These are phyloP conservation scores for Pseudoips prasinana DNA, from an alignment of 2,888 invertebrate genomes.

Conservation along the genomic window DNA sequence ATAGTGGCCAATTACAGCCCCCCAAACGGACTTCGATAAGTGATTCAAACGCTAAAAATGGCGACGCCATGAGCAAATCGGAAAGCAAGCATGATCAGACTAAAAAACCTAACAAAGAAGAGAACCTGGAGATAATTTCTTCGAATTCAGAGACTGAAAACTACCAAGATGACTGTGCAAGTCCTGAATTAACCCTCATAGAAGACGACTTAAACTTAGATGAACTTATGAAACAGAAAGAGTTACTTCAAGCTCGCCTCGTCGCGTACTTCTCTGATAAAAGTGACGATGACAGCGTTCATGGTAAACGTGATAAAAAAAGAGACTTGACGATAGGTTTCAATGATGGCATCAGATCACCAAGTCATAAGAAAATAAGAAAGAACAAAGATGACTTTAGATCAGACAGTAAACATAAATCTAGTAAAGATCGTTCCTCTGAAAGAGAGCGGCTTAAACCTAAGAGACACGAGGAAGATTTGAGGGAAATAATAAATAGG, in stretches of 20 bases:
- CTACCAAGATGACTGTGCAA: constrained; percentile 84
- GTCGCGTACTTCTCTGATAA: constrained; percentile 88
- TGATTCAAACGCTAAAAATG: constrained; percentile 49
- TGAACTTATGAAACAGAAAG: constrained; percentile 95
- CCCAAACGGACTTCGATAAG: constrained; percentile 27
- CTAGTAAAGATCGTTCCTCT: constrained; percentile 52
- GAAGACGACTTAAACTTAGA: constrained; percentile 94
- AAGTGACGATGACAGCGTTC: constrained; percentile 74
- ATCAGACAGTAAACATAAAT: constrained; percentile 55
- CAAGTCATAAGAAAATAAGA: constrained; percentile 62
- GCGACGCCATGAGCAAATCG: constrained; percentile 38
- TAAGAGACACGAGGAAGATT: constrained; percentile 65
- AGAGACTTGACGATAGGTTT: constrained; percentile 73
- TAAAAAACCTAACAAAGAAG: constrained; percentile 34
- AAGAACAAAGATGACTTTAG: constrained; percentile 42
- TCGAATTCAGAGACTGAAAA: constrained; percentile 85
- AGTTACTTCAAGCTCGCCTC: constrained; percentile 88
- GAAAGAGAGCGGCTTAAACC: constrained; percentile 52
- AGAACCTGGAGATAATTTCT: constrained; percentile 84
- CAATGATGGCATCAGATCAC: constrained; percentile 68
- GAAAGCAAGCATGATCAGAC: constrained; percentile 26
- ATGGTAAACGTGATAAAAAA: constrained; percentile 36
- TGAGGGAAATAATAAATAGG: constrained; percentile 60
- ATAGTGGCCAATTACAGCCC: constrained; percentile 43
- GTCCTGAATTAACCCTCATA: constrained; percentile 87